These are phyloP conservation scores for Cricetomys ansorgei DNA, from an alignment of 2,113 vertebrate species.

Conservation along the genomic window DNA sequence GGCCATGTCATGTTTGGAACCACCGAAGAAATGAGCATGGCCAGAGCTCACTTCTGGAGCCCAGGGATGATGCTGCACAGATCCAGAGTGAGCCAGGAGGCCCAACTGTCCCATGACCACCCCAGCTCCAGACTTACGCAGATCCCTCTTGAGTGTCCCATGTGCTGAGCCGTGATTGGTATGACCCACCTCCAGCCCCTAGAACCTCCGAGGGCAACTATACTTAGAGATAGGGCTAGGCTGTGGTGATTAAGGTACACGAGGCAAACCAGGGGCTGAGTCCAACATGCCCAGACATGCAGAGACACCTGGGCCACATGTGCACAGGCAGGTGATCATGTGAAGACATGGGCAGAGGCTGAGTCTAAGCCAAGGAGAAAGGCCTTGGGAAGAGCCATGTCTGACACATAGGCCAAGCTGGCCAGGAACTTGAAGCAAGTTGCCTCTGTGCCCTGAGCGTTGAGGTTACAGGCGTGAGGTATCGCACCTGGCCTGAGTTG, in stretches of 20 bases:
- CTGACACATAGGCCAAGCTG: not conserved
- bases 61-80: not conserved
- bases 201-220: not conserved
- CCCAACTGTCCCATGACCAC: not conserved
- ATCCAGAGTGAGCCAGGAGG: accelerated
- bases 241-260: no score
- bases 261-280: no score
- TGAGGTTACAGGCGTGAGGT: not conserved
- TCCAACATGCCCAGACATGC: not conserved
- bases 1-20: not conserved
- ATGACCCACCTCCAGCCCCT: not conserved
- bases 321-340: accelerated
- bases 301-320: accelerated
- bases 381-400: not conserved
- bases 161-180: accelerated
- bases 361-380: not conserved
- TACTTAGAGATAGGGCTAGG: not conserved
- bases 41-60: not conserved
- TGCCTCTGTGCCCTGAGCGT: not conserved
- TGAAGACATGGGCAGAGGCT: accelerated
- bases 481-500: not conserved
- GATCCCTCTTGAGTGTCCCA: not conserved
- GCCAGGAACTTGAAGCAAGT: not conserved
- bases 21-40: not conserved
- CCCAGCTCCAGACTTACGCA: not conserved